These are phyloP conservation scores for Fistularia commersonii DNA, from an alignment of 2,797 vertebrate genomes.

Conservation along the genomic window DNA sequence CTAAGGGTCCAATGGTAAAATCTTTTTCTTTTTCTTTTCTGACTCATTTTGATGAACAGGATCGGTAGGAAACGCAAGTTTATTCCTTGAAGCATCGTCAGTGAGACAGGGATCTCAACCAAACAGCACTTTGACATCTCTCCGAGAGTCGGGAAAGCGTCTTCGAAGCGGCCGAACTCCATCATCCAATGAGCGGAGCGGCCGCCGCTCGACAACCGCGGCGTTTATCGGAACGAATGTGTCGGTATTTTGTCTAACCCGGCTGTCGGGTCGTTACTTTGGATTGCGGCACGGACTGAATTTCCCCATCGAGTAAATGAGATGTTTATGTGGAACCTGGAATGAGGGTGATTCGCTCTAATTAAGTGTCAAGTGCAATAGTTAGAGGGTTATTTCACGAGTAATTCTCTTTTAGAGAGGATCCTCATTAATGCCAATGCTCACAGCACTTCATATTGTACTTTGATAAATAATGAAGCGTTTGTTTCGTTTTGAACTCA, in stretches of 20 bases:
- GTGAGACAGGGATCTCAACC: constrained; percentile 55
- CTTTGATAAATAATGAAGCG: constrained; percentile 1
- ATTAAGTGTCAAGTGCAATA: constrained; percentile 66
- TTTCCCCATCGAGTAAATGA: constrained; percentile 16
- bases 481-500: no score
- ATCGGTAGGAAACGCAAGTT: constrained; percentile 23
- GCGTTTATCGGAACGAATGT: not conserved
- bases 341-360: constrained; percentile 28
- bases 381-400: constrained; percentile 16
- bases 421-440: constrained; percentile 1
- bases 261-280: no score
- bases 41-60: constrained; percentile 24
- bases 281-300: constrained; percentile 12
- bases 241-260: constrained; percentile 16
- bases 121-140: constrained; percentile 67
- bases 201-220: no score
- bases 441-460: constrained; percentile 20
- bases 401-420: constrained; percentile 22
- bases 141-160: constrained; percentile 25
- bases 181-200: constrained; percentile 14
- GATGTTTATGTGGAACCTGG: constrained; percentile 31
- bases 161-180: no score
- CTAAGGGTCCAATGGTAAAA: constrained; percentile 16
- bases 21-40: not conserved
- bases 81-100: constrained; percentile 32